Evolutionary conservation across 1,140 invertebrate species (phyloP), one percentile per base, ranked within the genome.

Genomic region (Saccostrea cuccullata): DNA sequence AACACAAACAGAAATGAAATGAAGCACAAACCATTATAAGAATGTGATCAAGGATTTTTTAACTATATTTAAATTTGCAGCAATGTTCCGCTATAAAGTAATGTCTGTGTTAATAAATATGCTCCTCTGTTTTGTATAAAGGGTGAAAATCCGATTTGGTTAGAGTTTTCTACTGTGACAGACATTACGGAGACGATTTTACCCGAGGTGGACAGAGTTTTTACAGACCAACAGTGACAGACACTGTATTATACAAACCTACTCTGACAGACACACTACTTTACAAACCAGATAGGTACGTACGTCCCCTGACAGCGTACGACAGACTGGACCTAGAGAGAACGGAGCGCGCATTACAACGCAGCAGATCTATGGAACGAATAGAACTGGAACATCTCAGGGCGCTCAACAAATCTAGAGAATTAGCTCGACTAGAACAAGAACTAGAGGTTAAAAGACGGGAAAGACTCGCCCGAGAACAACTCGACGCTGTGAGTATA

Each of bases 141-240:
- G 70, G 70, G 70, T 77, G 70, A 77, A 36, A 77, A 77, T 77
- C 70, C 70, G 13, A 77, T 77, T 11, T 77, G 70, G 70, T 77
- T 77, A 36, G 70, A 77, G 70, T 77, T 77, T 77, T 77, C 70
- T 15, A 30, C 70, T 12, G 70, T 77, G 5, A 77, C 70, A 30
- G 70, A 77, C 30, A 77, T 77, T 15, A 77, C 70, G 26, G 70
- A 77, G 30, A 30, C 70, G 11, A 15, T 77, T 26, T 36, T 77
- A 36, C 70, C 70, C 4, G 70, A 77, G 30, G 70, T 36, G 3
- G 70, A 77, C 70, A 36, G 26, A 12, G 11, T 77, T 30, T 26
- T 12, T 77, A 77, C 26, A 77, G 30, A 26, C 30, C 70, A 2
- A 30, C 70, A 36, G 23, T 77, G 23, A 30, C 23, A 26, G 30